phyloP scores from a whole-genome alignment of 2,113 vertebrate species.

The Microtus montanus region DNA sequence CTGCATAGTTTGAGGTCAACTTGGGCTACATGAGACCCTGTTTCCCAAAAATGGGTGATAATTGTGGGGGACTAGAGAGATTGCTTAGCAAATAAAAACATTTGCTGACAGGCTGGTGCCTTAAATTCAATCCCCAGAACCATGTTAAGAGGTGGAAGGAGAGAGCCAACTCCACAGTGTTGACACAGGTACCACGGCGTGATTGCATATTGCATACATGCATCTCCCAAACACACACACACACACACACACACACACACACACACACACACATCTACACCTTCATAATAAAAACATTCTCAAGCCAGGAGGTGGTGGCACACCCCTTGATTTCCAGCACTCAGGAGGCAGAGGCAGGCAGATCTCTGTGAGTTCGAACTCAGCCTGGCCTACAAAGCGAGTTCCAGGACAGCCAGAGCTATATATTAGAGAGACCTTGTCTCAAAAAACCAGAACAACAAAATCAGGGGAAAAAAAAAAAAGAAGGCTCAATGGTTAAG shows the following conservation, averaged over 20 bases:
- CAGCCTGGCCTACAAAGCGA: neutral
- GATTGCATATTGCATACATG: neutral
- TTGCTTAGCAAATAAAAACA: neutral
- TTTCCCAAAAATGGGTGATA: neutral
- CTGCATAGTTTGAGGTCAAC: neutral
- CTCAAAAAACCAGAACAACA: neutral
- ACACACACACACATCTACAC: neutral
- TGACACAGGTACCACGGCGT: neutral
- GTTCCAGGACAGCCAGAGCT: neutral
- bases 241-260: neutral
- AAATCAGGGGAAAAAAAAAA: too few relatives aligned
- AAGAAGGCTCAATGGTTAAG: neutral
- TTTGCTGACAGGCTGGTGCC: neutral
- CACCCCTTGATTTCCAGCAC: neutral
- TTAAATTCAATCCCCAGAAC: neutral
- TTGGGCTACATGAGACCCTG: neutral
- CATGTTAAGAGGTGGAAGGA: neutral
- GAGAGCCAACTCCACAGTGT: neutral
- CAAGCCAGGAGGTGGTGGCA: neutral
- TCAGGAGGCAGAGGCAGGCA: neutral
- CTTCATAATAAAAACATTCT: neutral
- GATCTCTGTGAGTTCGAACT: too few relatives aligned
- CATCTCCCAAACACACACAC: neutral
- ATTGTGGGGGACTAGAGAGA: neutral
- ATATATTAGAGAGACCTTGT: neutral